These are phyloP conservation scores for Halcyon senegalensis DNA, from an alignment of 2,113 vertebrate species.

Conservation along the genomic window DNA sequence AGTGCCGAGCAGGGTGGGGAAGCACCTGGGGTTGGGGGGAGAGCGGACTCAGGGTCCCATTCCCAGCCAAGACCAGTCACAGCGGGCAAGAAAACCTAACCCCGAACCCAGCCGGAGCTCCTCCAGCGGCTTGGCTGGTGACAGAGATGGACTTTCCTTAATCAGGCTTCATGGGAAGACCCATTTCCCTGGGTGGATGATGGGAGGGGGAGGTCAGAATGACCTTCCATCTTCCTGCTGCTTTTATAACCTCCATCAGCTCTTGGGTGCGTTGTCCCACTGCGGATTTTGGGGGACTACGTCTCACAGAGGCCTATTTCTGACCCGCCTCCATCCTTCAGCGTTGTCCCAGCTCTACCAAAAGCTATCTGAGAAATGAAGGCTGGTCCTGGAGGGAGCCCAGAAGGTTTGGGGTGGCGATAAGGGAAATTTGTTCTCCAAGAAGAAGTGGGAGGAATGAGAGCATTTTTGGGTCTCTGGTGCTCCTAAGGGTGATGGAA, in stretches of 20 bases:
- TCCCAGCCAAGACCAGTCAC: not conserved
- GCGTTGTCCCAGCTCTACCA: not conserved
- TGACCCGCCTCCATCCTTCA: not conserved
- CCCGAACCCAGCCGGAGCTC: rapidly evolving
- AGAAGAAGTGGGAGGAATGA: not conserved
- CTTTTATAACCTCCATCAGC: not conserved
- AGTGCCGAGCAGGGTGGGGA: not conserved
- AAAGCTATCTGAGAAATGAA: not conserved
- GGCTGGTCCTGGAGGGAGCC: not conserved
- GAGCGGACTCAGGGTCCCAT: rapidly evolving
- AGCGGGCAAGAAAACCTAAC: rapidly evolving
- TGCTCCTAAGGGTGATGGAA: not conserved
- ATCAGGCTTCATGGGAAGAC: not conserved
- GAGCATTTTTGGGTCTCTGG: not conserved
- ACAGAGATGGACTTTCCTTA: not conserved
- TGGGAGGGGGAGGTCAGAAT: not conserved
- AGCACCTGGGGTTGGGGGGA: not conserved
- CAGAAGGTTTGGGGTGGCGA: not conserved
- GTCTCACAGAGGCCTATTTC: not conserved
- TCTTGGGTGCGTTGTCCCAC: rapidly evolving
- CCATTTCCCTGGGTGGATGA: rapidly evolving
- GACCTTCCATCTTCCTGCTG: not conserved
- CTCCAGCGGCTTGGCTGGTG: too few relatives aligned
- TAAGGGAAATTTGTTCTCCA: not conserved
- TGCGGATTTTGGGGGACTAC: too few relatives aligned